Evolutionary conservation across 2,888 invertebrate genomes (phyloP).

Genomic region (Notocelia uddmanniana): DNA sequence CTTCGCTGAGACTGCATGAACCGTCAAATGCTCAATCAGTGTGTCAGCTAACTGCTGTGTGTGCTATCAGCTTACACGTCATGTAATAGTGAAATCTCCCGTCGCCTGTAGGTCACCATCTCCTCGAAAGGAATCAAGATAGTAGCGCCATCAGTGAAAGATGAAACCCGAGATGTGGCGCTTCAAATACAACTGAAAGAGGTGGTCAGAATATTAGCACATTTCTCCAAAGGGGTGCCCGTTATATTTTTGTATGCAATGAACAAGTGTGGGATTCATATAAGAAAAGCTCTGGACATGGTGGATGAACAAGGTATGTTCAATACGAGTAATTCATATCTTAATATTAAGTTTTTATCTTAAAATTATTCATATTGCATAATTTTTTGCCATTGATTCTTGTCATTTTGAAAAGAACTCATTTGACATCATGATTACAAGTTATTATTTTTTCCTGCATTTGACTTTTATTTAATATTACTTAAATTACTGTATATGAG

Average conservation of each 20-base stretch:
- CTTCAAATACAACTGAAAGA: conserved; percentile 89
- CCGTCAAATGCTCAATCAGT: too few relatives aligned
- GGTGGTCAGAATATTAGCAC: conserved; percentile 91
- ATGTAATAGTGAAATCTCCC: not conserved
- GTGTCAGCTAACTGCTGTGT: too few relatives aligned
- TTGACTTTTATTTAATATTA: too few relatives aligned
- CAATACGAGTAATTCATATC: not conserved
- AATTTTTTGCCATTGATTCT: too few relatives aligned
- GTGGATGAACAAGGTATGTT: conserved; percentile 77
- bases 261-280: conserved; percentile 88
- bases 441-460: too few relatives aligned
- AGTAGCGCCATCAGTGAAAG: conserved; percentile 86
- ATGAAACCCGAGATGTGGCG: conserved; percentile 84
- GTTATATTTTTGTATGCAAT: conserved; percentile 93
- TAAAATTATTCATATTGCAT: too few relatives aligned
- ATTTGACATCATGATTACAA: too few relatives aligned
- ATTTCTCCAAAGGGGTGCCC: conserved; percentile 91
- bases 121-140: conserved; percentile 87
- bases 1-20: too few relatives aligned
- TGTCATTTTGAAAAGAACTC: not conserved
- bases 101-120: conserved; percentile 81
- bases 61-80: not conserved
- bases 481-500: too few relatives aligned
- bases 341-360: not conserved
- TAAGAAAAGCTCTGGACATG: conserved; percentile 91